phyloP scores from a whole-genome alignment of 2,888 invertebrate species.

The Orthonychiurus folsomi region DNA sequence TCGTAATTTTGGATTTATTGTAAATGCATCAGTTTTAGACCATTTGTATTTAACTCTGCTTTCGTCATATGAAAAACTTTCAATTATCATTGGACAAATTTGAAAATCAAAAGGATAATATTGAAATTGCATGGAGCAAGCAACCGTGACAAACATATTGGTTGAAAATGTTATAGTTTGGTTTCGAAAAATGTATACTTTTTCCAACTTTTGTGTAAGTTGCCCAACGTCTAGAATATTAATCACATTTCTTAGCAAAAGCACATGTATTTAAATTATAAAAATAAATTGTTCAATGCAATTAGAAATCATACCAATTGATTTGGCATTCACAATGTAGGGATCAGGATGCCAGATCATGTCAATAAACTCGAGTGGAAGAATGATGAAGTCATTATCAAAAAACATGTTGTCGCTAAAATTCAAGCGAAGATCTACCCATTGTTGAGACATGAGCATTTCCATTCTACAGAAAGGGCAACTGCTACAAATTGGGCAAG shows the following conservation, averaged over 20 bases:
- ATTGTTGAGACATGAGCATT: conserved; percentile 2
- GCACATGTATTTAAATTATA: conserved; percentile 4
- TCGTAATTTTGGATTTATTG: conserved; percentile 68
- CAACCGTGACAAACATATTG: conserved; percentile 26
- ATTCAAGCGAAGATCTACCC: conserved; percentile 58
- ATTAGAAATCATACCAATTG: conserved; percentile 57
- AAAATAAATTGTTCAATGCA: not conserved
- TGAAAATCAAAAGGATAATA: conserved; percentile 67
- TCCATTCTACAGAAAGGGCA: conserved; percentile 12
- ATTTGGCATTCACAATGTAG: conserved; percentile 75
- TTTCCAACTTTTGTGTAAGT: conserved; percentile 15
- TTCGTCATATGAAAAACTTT: conserved; percentile 76
- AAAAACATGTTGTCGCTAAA: conserved; percentile 70
- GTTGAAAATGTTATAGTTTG: conserved; percentile 14
- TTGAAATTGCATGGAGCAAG: conserved; percentile 23
- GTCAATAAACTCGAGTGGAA: conserved; percentile 71
- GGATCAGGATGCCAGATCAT: conserved; percentile 79
- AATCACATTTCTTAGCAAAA: not conserved
- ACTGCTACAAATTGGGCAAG: conserved; percentile 1
- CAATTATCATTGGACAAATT: conserved; percentile 71
- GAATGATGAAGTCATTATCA: conserved; percentile 66
- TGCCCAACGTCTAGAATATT: conserved; percentile 10
- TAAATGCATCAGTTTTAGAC: conserved; percentile 58
- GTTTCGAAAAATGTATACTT: conserved; percentile 14
- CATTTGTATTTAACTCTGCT: conserved; percentile 65